Conservation (phyloP, 2,797 vertebrate species). For the Enteromius paludinosus region DNA sequence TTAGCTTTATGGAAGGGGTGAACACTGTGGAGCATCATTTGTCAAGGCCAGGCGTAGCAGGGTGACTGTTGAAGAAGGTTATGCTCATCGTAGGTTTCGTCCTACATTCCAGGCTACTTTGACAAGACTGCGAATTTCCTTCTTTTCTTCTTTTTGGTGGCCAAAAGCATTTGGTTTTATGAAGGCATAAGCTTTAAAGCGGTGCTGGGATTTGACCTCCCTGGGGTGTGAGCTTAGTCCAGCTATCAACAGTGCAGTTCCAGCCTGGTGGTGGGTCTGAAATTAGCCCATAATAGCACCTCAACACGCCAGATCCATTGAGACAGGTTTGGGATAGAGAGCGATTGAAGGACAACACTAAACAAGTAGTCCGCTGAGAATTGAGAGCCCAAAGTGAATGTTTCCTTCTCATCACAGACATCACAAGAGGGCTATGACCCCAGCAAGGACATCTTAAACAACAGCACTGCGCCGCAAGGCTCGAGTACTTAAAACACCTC, state of each 20-base stretch:
- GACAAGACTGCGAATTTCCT: conserved; percentile 45
- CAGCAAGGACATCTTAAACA: conserved; percentile 60
- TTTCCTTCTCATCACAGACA: conserved; percentile 57
- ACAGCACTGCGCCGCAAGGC: conserved; percentile 46
- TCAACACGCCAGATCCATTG: conserved; percentile 50
- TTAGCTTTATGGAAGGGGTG: conserved; percentile 55
- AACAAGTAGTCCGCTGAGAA: conserved; percentile 55
- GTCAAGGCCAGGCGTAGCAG: conserved; percentile 40
- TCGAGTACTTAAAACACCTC: conserved; percentile 54
- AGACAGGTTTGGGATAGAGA: conserved; percentile 53
- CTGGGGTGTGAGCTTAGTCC: conserved; percentile 47
- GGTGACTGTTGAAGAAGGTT: conserved; percentile 53
- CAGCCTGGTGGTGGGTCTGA: conserved; percentile 51
- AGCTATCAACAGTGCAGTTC: conserved; percentile 56
- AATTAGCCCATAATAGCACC: conserved; percentile 56
- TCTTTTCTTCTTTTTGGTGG: background rate
- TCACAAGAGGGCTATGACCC: conserved; percentile 55
- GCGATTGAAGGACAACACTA: conserved; percentile 61
- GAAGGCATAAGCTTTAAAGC: conserved; percentile 46
- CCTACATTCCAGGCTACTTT: conserved; percentile 50
- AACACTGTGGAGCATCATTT: conserved; percentile 52
- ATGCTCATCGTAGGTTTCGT: conserved; percentile 45
- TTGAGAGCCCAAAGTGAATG: conserved; percentile 53
- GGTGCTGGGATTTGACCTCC: conserved; percentile 56
- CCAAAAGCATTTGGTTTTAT: conserved; percentile 53